Evolutionary conservation across 2,113 vertebrate species (phyloP).

Genomic region (Tachycineta bicolor): DNA sequence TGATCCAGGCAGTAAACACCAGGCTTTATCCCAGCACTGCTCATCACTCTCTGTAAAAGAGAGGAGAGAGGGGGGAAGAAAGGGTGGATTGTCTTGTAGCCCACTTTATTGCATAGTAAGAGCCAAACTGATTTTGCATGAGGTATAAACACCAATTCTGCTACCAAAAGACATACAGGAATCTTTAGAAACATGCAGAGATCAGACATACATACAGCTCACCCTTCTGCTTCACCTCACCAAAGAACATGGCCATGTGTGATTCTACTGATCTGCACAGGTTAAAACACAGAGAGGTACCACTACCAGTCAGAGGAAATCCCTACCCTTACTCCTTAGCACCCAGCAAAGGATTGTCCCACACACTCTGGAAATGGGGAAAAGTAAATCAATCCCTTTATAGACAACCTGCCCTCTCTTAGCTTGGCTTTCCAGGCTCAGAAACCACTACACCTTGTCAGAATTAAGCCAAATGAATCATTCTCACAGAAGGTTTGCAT

Average conservation of each 20-base stretch:
- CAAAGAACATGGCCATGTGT: neutral
- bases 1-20: neutral
- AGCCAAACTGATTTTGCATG: neutral
- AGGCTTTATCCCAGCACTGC: neutral
- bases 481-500: neutral
- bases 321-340: neutral
- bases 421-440: neutral
- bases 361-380: neutral
- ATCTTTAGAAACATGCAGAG: neutral
- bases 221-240: neutral
- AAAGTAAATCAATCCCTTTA: neutral
- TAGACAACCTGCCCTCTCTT: neutral
- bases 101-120: neutral
- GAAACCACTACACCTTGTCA: neutral
- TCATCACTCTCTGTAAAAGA: neutral
- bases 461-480: neutral
- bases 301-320: neutral
- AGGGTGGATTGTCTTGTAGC: neutral
- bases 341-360: neutral
- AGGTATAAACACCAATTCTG: neutral
- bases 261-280: neutral
- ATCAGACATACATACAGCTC: neutral
- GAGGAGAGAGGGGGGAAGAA: neutral
- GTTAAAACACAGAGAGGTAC: neutral
- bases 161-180: neutral